Evolutionary conservation across 2,888 invertebrate genomes (phyloP).

Genomic region (Drosophila colorata): DNA sequence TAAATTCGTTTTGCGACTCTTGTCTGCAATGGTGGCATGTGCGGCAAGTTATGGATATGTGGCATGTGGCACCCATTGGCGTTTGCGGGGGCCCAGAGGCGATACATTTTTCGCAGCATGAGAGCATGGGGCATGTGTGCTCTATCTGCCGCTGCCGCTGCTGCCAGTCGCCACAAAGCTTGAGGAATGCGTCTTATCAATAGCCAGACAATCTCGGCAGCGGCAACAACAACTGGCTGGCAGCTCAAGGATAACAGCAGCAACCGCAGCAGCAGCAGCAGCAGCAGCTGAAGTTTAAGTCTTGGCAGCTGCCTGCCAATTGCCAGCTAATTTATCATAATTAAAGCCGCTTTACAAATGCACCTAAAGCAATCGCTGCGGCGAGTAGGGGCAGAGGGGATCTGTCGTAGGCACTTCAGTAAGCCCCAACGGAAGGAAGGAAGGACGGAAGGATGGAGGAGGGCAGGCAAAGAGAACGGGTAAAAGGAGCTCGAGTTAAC

Average conservation of each 20-base stretch:
- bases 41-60: conserved; percentile 51
- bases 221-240: conserved; percentile 42
- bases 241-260: conserved; percentile 72
- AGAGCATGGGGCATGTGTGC: conserved; percentile 18
- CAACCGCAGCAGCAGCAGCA: conserved; percentile 1
- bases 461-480: not conserved
- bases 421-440: conserved; percentile 10
- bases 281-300: conserved; percentile 16
- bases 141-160: conserved; percentile 20
- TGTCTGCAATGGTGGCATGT: conserved; percentile 40
- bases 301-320: conserved; percentile 37
- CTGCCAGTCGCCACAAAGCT: conserved; percentile 55
- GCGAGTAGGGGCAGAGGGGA: too few relatives aligned
- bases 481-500: conserved; percentile 37
- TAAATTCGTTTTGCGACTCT: conserved; percentile 46
- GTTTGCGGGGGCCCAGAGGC: not conserved
- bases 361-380: conserved; percentile 20
- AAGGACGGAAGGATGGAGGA: conserved; percentile 8
- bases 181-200: conserved; percentile 72
- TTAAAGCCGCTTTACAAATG: conserved; percentile 58
- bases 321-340: conserved; percentile 70
- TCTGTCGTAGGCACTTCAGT: not conserved
- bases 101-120: not conserved
- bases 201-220: conserved; percentile 58
- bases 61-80: conserved; percentile 37